These are phyloP conservation scores for Tonatia bakeri DNA, from an alignment of 2,113 vertebrate species.

Conservation along the genomic window DNA sequence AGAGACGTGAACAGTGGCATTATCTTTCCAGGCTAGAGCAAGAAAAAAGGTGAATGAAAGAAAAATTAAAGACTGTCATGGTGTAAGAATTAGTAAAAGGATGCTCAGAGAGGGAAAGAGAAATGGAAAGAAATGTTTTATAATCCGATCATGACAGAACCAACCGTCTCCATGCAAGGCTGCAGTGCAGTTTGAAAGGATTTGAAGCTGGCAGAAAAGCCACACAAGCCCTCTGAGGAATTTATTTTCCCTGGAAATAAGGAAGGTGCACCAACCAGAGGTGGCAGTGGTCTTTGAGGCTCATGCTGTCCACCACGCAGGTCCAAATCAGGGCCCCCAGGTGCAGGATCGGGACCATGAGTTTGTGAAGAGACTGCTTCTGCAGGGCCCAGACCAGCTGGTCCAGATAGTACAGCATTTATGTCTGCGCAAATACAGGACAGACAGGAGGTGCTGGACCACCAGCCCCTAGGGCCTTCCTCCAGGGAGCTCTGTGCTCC, in stretches of 20 bases:
- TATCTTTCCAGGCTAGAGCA: not conserved
- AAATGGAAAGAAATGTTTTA: not conserved
- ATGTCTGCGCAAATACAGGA: conserved; percentile 74
- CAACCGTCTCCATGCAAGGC: not conserved
- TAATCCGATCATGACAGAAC: not conserved
- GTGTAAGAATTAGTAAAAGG: not conserved
- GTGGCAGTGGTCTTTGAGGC: conserved; percentile 88
- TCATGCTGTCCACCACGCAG: conserved; percentile 82
- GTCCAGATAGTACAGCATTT: conserved; percentile 88
- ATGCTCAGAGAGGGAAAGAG: not conserved
- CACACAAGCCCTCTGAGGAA: rapidly evolving
- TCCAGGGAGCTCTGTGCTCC: rapidly evolving
- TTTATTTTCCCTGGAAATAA: not conserved
- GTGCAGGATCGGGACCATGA: conserved; percentile 88
- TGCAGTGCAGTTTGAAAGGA: not conserved
- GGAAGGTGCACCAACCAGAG: conserved; percentile 82
- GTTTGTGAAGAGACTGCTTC: conserved; percentile 81
- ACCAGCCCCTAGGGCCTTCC: rapidly evolving
- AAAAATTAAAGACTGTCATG: not conserved
- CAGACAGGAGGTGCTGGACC: not conserved
- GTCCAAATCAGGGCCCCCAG: conserved; percentile 86
- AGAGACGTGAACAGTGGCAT: not conserved
- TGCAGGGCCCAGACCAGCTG: conserved; percentile 85
- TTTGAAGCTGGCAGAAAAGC: not conserved
- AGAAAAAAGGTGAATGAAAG: not conserved